Evolutionary conservation across 2,797 vertebrate genomes (phyloP).

Genomic region (Brotogeris chrysoptera): DNA sequence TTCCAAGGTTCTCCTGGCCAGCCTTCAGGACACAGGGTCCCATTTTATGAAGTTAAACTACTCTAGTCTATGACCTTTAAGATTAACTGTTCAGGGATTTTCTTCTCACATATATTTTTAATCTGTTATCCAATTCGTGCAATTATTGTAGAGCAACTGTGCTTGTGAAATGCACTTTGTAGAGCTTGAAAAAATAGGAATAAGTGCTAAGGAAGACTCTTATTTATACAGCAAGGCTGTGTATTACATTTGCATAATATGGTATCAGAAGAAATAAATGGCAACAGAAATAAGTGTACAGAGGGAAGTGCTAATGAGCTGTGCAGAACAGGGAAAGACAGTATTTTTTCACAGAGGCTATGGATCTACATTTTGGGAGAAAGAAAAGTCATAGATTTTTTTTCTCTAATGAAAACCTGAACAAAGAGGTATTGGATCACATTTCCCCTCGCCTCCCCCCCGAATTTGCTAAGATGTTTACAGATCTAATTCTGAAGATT

Average conservation of each 20-base stretch:
- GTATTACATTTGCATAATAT: slow-evolving; percentile 61
- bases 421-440: not conserved
- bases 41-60: slow-evolving; percentile 42
- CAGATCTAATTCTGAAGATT: slow-evolving; percentile 15
- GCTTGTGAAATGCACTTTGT: slow-evolving; percentile 32
- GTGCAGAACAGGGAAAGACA: slow-evolving; percentile 32
- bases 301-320: slow-evolving; percentile 60
- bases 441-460: not conserved
- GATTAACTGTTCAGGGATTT: slow-evolving; percentile 42
- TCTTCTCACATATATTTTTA: slow-evolving; percentile 31
- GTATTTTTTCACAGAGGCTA: slow-evolving; percentile 11
- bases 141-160: slow-evolving; percentile 41
- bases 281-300: slow-evolving; percentile 53
- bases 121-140: not conserved
- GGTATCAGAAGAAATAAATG: slow-evolving; percentile 65
- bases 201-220: slow-evolving; percentile 38
- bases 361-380: not conserved
- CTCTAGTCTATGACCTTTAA: slow-evolving; percentile 39
- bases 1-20: slow-evolving; percentile 54
- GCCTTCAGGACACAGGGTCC: slow-evolving; percentile 10
- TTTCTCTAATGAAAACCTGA: slow-evolving; percentile 42
- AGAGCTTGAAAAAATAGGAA: slow-evolving; percentile 46
- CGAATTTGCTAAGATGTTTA: slow-evolving; percentile 3
- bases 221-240: slow-evolving; percentile 56
- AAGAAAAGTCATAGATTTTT: not conserved